These are phyloP conservation scores for Geotrupes spiniger DNA, from an alignment of 2,888 invertebrate genomes.

Conservation along the genomic window DNA sequence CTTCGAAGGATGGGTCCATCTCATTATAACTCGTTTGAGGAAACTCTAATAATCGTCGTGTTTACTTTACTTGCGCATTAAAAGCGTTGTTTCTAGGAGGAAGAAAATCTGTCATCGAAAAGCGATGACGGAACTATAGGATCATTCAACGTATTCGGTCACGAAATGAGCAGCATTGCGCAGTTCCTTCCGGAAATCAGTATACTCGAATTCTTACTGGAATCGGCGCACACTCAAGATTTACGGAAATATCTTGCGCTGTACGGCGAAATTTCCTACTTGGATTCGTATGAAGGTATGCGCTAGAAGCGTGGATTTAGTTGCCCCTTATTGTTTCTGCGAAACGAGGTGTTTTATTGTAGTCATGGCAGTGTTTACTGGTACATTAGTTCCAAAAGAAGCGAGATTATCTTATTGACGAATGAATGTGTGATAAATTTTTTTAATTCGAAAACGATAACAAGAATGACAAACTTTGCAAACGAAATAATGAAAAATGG, in stretches of 20 bases:
- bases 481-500: too few species aligned
- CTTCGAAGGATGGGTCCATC: too few species aligned
- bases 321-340: too few species aligned
- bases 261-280: slow-evolving; percentile 49
- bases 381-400: too few species aligned
- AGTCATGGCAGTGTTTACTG: too few species aligned
- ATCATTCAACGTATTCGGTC: slow-evolving; percentile 2
- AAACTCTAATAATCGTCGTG: too few species aligned
- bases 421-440: too few species aligned
- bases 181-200: slow-evolving; percentile 54
- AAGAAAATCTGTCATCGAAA: neutral
- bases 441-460: neutral
- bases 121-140: neutral
- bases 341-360: too few species aligned
- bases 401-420: too few species aligned
- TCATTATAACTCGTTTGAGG: too few species aligned
- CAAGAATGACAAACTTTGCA: too few species aligned
- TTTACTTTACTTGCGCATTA: neutral
- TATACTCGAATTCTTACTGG: slow-evolving; percentile 51
- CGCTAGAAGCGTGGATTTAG: too few species aligned
- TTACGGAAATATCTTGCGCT: slow-evolving; percentile 43
- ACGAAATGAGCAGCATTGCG: slow-evolving; percentile 28
- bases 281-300: slow-evolving; percentile 35
- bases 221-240: slow-evolving; percentile 48
- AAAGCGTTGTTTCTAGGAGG: slow-evolving; percentile 3